Evolutionary conservation across 1,140 invertebrate genomes (phyloP).

Genomic region (Idris sp.): DNA sequence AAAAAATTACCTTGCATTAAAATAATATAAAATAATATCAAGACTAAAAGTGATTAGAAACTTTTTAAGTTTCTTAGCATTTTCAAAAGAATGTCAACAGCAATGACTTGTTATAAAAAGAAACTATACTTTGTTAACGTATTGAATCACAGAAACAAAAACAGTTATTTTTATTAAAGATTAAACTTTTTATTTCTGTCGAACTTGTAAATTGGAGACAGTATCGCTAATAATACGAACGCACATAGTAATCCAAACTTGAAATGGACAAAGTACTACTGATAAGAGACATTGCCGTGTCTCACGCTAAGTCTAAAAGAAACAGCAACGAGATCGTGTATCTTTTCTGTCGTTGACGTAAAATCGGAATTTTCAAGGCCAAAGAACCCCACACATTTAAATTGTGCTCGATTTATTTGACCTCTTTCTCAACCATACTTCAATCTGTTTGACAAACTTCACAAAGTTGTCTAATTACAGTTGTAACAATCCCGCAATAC

Average conservation of each 20-base stretch:
- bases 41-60: no score
- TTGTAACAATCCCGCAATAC: no score
- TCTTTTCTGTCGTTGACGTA: conserved; percentile 45
- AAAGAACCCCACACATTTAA: conserved; percentile 24
- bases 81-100: no score
- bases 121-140: no score
- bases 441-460: conserved; percentile 31
- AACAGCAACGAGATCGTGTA: conserved; percentile 51
- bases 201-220: not conserved
- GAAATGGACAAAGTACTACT: conserved; percentile 41
- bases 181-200: no score
- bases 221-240: conserved; percentile 7
- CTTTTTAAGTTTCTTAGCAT: no score
- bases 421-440: conserved; percentile 24
- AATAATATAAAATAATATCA: no score
- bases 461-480: conserved; percentile 18
- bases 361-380: conserved; percentile 57
- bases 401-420: conserved; percentile 40
- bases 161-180: no score
- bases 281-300: conserved; percentile 52
- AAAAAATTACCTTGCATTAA: no score
- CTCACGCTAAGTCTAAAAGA: conserved; percentile 51
- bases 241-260: conserved; percentile 30
- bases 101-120: no score
- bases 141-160: no score